A percentile compares a stretch with the other conserved stretches of the same genome.
These are phyloP conservation scores for Taenioides sp. DNA, from an alignment of 2,797 vertebrate species.

Conservation along the genomic window DNA sequence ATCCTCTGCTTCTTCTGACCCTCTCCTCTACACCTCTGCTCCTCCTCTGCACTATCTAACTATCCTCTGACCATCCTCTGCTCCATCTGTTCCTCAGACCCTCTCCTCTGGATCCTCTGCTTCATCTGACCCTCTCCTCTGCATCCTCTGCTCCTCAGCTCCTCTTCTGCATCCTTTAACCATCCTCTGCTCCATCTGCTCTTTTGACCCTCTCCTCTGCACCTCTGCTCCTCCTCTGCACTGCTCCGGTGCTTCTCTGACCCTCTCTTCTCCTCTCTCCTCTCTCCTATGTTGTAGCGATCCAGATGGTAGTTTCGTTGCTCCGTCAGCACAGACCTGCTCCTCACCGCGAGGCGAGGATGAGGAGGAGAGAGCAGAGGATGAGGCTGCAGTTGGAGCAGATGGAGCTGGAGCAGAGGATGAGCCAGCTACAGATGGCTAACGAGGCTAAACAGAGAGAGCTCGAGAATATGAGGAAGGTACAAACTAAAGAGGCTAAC, in stretches of 20 bases:
- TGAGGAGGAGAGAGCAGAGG: slow-evolving; percentile 85
- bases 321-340: slow-evolving; percentile 81
- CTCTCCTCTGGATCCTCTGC: too few relatives aligned
- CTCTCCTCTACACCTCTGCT: not conserved
- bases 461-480: slow-evolving; percentile 91
- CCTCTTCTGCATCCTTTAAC: not conserved
- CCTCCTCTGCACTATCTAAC: not conserved
- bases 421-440: slow-evolving; percentile 89
- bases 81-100: not conserved
- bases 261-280: not conserved
- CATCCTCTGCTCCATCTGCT: not conserved
- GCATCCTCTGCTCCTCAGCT: not conserved
- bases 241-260: not conserved
- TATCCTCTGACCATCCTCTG: too few relatives aligned
- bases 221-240: too few relatives aligned
- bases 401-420: slow-evolving; percentile 88
- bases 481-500: slow-evolving; percentile 44
- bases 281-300: slow-evolving; percentile 68
- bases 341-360: slow-evolving; percentile 87
- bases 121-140: too few relatives aligned
- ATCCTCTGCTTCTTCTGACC: too few relatives aligned
- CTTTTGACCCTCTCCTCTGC: too few relatives aligned
- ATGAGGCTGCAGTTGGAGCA: slow-evolving; percentile 88
- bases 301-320: slow-evolving; percentile 87
- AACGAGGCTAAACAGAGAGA: slow-evolving; percentile 93